phyloP scores from a whole-genome alignment of 2,797 vertebrate species.

The Orestias chungarensis region DNA sequence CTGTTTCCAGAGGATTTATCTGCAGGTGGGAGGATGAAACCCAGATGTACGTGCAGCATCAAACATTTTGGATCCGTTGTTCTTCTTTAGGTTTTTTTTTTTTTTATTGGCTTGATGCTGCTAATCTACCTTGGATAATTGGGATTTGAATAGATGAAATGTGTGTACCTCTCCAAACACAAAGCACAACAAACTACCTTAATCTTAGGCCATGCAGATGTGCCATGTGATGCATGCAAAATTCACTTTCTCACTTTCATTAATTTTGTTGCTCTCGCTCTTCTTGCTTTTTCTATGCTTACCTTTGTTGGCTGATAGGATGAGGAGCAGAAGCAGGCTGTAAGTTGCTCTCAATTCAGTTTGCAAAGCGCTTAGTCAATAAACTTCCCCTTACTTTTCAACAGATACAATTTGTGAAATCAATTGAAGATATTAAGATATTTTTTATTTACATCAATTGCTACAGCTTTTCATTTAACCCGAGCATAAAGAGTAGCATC shows the following conservation, averaged over 20 bases:
- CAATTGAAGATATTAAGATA: constrained; percentile 13
- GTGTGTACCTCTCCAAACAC: constrained; percentile 23
- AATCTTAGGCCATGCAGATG: constrained; percentile 24
- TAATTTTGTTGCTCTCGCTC: constrained; percentile 58
- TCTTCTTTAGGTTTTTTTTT: neutral
- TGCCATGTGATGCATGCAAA: constrained; percentile 48
- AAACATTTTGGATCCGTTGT: constrained; percentile 3
- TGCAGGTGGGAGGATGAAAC: neutral
- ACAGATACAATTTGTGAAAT: constrained; percentile 36
- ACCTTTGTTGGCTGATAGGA: constrained; percentile 84
- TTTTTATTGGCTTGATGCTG: constrained; percentile 1
- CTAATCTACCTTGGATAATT: constrained; percentile 6
- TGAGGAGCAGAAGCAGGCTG: constrained; percentile 97
- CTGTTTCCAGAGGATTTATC: neutral
- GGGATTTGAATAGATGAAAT: constrained; percentile 21
- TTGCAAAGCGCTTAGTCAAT: constrained; percentile 47
- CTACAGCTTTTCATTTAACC: constrained; percentile 1
- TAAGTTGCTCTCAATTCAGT: constrained; percentile 85
- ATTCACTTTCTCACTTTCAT: constrained; percentile 44
- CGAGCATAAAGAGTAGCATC: neutral
- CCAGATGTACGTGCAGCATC: neutral
- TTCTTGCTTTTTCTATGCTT: constrained; percentile 54
- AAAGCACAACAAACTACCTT: constrained; percentile 15
- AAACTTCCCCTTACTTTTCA: constrained; percentile 3
- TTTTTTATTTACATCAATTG: constrained; percentile 17